phyloP scores from a whole-genome alignment of 2,113 vertebrate genomes.

The Scophthalmus maximus region DNA sequence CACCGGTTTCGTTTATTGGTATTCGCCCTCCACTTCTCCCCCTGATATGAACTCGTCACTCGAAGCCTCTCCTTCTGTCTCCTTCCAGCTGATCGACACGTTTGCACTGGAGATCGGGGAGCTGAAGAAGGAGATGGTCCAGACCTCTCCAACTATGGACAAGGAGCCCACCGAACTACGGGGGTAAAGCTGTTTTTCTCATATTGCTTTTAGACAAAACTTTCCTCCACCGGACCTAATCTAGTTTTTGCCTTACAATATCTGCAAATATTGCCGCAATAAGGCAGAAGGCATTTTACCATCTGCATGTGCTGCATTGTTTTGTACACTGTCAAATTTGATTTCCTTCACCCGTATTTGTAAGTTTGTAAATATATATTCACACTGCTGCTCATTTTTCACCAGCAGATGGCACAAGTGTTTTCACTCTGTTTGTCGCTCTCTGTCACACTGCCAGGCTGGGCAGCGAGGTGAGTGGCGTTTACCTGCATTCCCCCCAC shows the following conservation, averaged over 20 bases:
- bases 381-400: not conserved
- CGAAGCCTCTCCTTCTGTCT: conserved; percentile 15
- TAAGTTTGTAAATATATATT: not conserved
- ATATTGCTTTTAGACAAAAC: not conserved
- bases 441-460: conserved; percentile 73
- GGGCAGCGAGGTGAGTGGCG: conserved; percentile 83
- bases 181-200: conserved; percentile 54
- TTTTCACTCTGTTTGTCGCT: not conserved
- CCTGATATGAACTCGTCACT: not conserved
- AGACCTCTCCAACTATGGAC: conserved; percentile 75
- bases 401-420: conserved; percentile 52
- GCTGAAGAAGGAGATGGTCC: conserved; percentile 94
- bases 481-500: conserved; percentile 76
- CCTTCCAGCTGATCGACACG: conserved; percentile 90
- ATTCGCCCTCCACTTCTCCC: not conserved
- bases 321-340: not conserved
- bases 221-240: not conserved
- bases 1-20: conserved; percentile 32
- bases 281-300: not conserved
- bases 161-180: conserved; percentile 59
- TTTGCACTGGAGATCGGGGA: conserved; percentile 92
- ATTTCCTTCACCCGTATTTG: not conserved
- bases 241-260: not conserved
- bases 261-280: not conserved
- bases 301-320: not conserved